A percentile compares a stretch with the other conserved stretches of the same genome.
Evolutionary conservation across 2,888 invertebrate genomes (phyloP).

Genomic region (Pegoplata infirma): DNA sequence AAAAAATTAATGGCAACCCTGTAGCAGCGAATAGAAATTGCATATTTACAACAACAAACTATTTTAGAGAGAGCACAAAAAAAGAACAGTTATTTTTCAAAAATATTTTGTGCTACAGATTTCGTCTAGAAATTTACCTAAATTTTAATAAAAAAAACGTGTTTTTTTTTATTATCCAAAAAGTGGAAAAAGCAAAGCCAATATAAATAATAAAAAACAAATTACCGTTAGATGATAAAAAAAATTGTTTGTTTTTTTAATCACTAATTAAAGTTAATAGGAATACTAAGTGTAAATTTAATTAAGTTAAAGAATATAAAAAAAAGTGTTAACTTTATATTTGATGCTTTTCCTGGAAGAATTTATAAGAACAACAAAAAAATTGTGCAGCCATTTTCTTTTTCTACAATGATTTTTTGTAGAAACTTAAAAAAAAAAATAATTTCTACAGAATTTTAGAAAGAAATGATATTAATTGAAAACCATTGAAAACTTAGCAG

Average conservation of each 20-base stretch:
- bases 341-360: neutral
- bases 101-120: neutral
- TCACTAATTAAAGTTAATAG: neutral
- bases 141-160: constrained; percentile 33
- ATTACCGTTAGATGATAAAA: constrained; percentile 25
- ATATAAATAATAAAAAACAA: neutral
- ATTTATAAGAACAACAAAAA: no score
- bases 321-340: neutral
- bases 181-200: neutral
- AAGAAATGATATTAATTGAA: no score
- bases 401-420: constrained; percentile 15
- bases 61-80: neutral
- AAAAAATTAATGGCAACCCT: constrained; percentile 14
- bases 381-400: constrained; percentile 48
- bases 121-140: neutral
- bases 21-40: neutral
- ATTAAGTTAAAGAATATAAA: neutral
- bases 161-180: neutral
- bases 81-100: constrained; percentile 51
- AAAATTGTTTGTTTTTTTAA: neutral
- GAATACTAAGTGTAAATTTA: neutral
- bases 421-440: no score
- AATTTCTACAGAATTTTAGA: no score
- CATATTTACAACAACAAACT: neutral
- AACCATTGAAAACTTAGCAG: no score